phyloP scores from a whole-genome alignment of 2,888 invertebrate genomes.

The Lithophane ornitopus region DNA sequence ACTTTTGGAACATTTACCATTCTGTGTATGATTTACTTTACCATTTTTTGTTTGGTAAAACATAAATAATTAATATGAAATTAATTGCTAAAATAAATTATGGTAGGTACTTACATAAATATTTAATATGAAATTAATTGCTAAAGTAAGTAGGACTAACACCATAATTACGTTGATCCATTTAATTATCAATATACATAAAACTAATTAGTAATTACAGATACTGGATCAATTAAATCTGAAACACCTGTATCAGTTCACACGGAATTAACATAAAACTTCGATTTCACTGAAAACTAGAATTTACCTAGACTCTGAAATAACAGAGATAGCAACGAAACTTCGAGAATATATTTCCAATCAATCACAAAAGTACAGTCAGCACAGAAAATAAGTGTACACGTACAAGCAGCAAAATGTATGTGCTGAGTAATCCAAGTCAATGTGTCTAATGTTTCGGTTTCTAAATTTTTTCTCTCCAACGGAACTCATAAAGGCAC shows the following conservation, averaged over 20 bases:
- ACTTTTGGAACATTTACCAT: too few relatives aligned
- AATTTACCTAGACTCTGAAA: constrained; percentile 14
- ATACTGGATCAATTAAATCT: constrained; percentile 4
- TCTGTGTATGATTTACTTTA: not conserved
- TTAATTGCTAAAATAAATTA: not conserved
- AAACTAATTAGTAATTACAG: constrained; percentile 6
- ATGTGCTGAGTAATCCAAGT: not conserved
- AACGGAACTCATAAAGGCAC: too few relatives aligned
- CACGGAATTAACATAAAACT: constrained; percentile 14
- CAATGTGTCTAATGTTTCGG: too few relatives aligned
- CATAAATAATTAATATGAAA: not conserved
- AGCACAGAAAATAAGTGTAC: not conserved
- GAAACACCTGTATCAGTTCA: constrained; percentile 13
- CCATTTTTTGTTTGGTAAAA: not conserved
- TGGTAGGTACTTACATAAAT: not conserved
- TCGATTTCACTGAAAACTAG: constrained; percentile 16
- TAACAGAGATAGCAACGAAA: constrained; percentile 12
- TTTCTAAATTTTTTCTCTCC: too few relatives aligned
- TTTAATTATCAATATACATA: constrained; percentile 2
- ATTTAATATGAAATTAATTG: not conserved
- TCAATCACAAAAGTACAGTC: constrained; percentile 26
- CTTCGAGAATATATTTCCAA: constrained; percentile 4
- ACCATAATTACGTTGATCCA: not conserved
- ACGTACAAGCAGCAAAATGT: not conserved
- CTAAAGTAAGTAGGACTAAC: not conserved